Base-by-base conservation (phyloP, 1,140 invertebrate species). In the Pogonus chalceus region DNA sequence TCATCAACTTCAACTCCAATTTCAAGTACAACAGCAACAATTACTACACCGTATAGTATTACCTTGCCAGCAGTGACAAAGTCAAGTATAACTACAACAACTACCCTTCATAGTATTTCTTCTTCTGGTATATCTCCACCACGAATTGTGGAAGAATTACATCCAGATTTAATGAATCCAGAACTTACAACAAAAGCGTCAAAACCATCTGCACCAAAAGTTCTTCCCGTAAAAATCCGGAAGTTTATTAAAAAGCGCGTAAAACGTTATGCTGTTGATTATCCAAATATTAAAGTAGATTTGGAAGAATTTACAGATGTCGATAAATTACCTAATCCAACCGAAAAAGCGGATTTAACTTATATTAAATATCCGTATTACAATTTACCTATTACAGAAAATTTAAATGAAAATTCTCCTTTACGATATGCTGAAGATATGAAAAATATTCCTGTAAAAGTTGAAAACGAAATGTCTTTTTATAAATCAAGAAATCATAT, bases 351-450 rank as follows among this genome's bases (percentile, higher is more conserved):
- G 31, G 49, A 54, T 35, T 39, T 61, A 18, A 56, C 14, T 23
- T 52, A 56, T 51, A 51, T 58, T 54, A 76, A 78, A 64, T 79
- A 77, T 65, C 76, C 77, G n/a, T 77, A 77, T 63, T 78, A 71
- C 48, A 64, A 73, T 50, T 64, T 62, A 23, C 64, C 64, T 60
- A 62, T 63, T 39, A 46, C 62, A n/a, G 65, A 69, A 54, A 39
- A 49, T 16, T 54, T 78, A 2, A 65, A 71, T 51, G 69, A 70
- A 64, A 60, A 80, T 66, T 82, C 80, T 3, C 77, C 79, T 0
- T 56, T 81, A 20, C 63, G 76, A 35, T 82, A 82, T 58, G 76
- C 79, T 1, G 75, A 78, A 67, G 75, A 80, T 69, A 62, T 78
- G 0, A 65, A 71, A 56, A 65, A 72, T 20, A 75, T 79, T 49